phyloP scores from a whole-genome alignment of 1,140 invertebrate genomes.

The Neodiprion virginianus region DNA sequence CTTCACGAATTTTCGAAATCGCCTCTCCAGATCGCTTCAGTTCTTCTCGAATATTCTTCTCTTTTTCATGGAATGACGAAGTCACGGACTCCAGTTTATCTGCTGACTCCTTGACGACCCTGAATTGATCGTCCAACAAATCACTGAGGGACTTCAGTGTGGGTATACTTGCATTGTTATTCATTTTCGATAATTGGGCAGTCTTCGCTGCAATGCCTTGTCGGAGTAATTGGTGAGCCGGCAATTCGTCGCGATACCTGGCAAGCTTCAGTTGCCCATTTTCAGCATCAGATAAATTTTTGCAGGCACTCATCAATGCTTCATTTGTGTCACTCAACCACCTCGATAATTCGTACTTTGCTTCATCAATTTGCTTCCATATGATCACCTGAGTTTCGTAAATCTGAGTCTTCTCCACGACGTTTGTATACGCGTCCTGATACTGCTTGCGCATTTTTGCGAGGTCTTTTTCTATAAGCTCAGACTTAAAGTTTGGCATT shows the following conservation, averaged over 20 bases:
- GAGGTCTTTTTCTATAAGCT: slow-evolving; percentile 71
- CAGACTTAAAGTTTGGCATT: slow-evolving; percentile 75
- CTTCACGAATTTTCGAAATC: slow-evolving; percentile 80
- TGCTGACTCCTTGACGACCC: slow-evolving; percentile 75
- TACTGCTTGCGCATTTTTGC: slow-evolving; percentile 72
- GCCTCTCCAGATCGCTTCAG: slow-evolving; percentile 74
- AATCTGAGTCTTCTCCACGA: slow-evolving; percentile 75
- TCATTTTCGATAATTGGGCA: slow-evolving; percentile 80
- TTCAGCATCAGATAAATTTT: slow-evolving; percentile 80
- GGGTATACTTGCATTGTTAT: slow-evolving; percentile 73
- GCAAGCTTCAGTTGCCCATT: slow-evolving; percentile 77
- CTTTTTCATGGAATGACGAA: slow-evolving; percentile 74
- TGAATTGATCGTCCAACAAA: slow-evolving; percentile 80
- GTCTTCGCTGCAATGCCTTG: slow-evolving; percentile 81
- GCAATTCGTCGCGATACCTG: slow-evolving; percentile 87
- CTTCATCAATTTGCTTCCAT: slow-evolving; percentile 90
- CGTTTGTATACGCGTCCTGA: slow-evolving; percentile 74
- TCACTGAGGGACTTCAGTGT: slow-evolving; percentile 74
- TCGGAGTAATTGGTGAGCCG: slow-evolving; percentile 76
- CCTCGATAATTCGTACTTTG: slow-evolving; percentile 79
- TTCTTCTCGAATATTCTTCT: slow-evolving; percentile 73
- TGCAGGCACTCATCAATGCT: slow-evolving; percentile 74
- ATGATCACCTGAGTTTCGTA: slow-evolving; percentile 88
- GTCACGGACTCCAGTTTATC: slow-evolving; percentile 77
- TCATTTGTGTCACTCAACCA: slow-evolving; percentile 86